phyloP scores from a whole-genome alignment of 2,797 vertebrate genomes.

The Margarornis squamiger region DNA sequence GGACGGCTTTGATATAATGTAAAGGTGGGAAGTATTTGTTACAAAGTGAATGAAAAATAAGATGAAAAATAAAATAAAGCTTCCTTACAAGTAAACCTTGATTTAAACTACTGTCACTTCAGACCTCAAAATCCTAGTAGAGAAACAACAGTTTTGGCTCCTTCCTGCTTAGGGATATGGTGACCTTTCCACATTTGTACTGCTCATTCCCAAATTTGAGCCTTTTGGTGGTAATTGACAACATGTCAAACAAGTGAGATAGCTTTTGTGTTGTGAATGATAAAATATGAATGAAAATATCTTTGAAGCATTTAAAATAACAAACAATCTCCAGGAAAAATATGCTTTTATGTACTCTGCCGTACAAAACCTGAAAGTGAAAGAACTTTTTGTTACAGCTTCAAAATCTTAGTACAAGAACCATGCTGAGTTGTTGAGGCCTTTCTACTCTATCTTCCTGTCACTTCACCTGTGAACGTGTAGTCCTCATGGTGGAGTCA shows the following conservation, averaged over 20 bases:
- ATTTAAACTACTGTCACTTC: neutral
- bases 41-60: neutral
- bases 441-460: neutral
- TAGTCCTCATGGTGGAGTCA: neutral
- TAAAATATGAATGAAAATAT: neutral
- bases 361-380: neutral
- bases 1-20: neutral
- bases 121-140: neutral
- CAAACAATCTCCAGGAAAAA: neutral
- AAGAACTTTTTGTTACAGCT: neutral
- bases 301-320: conserved; percentile 1
- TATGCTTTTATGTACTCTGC: neutral
- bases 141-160: neutral
- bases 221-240: neutral
- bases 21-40: neutral
- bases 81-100: neutral
- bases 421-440: neutral
- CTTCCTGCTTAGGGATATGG: neutral
- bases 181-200: neutral
- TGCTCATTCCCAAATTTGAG: neutral
- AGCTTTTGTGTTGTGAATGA: neutral
- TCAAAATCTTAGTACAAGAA: neutral
- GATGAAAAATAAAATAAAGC: neutral
- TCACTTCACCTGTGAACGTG: neutral
- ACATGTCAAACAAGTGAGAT: neutral